Percentiles rank a stretch among this genome's conserved stretches.
phyloP scores from a whole-genome alignment of 2,888 invertebrate species.

The Acanthosepion esculentum region DNA sequence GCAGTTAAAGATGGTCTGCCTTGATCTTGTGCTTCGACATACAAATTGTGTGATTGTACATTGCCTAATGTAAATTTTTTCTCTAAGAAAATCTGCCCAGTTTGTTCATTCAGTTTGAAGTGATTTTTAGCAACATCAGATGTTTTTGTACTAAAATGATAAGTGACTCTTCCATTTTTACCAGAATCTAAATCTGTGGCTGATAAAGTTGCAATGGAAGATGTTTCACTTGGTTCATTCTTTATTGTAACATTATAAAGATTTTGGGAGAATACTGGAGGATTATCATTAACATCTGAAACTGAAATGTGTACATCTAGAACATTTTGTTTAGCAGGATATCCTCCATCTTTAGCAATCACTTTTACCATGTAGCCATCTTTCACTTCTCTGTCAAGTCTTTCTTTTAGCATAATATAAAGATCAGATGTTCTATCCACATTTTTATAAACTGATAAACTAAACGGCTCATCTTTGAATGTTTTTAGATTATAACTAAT shows the following conservation, averaged over 20 bases:
- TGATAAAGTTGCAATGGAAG: not conserved
- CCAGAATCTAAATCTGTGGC: constrained; percentile 23
- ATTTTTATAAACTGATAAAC: not conserved
- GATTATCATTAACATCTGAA: not conserved
- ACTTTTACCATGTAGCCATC: not conserved
- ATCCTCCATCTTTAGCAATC: not conserved
- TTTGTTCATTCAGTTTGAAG: not conserved
- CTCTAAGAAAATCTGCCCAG: not conserved
- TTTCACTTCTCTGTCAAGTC: not conserved
- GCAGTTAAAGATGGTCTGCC: constrained; percentile 64
- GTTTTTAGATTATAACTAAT: not conserved
- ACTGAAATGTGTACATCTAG: not conserved
- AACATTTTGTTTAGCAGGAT: not conserved
- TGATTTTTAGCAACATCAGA: constrained; percentile 13
- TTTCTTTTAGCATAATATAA: not conserved
- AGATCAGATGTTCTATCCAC: not conserved
- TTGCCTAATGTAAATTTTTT: not conserved
- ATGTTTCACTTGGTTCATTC: constrained; percentile 12
- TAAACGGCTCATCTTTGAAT: not conserved
- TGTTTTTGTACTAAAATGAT: constrained; percentile 10
- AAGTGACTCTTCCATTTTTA: not conserved
- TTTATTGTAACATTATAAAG: constrained; percentile 8
- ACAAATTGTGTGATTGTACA: constrained; percentile 49
- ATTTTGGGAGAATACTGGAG: not conserved
- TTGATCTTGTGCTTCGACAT: constrained; percentile 65